Conservation (phyloP, 2,797 vertebrate species). For the Telmatherina bonti region DNA sequence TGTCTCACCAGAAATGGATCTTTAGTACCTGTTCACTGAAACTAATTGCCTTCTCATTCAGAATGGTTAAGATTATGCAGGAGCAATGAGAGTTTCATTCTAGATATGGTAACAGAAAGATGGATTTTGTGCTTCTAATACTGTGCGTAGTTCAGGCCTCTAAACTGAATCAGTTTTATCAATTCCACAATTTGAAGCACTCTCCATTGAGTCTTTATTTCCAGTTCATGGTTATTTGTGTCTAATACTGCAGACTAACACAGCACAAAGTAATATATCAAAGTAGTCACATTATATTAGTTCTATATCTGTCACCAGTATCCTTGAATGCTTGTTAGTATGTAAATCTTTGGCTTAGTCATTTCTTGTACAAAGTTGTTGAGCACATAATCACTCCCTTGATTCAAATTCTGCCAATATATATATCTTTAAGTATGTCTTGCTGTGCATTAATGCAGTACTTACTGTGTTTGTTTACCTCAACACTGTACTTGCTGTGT, state of each 20-base stretch:
- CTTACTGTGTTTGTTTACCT: conserved; percentile 3
- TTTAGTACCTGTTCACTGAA: background rate
- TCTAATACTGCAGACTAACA: background rate
- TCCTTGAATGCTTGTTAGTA: background rate
- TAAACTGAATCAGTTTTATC: too few relatives aligned
- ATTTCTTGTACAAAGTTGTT: background rate
- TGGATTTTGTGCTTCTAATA: background rate
- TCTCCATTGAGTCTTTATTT: background rate
- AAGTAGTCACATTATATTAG: background rate
- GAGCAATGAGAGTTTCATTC: background rate
- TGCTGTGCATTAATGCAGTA: background rate
- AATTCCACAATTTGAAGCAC: background rate
- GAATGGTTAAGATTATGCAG: background rate
- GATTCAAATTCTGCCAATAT: background rate
- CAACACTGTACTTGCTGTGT: conserved; percentile 1
- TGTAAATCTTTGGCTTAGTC: background rate
- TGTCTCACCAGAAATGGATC: background rate
- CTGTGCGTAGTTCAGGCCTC: too few relatives aligned
- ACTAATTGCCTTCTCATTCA: background rate
- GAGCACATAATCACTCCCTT: background rate
- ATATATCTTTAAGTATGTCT: background rate
- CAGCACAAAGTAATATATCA: background rate
- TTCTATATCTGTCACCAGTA: background rate
- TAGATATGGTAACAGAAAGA: background rate
- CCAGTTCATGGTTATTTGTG: background rate